These are phyloP conservation scores for Dasyprocta punctata DNA, from an alignment of 2,113 vertebrate species.

Conservation along the genomic window DNA sequence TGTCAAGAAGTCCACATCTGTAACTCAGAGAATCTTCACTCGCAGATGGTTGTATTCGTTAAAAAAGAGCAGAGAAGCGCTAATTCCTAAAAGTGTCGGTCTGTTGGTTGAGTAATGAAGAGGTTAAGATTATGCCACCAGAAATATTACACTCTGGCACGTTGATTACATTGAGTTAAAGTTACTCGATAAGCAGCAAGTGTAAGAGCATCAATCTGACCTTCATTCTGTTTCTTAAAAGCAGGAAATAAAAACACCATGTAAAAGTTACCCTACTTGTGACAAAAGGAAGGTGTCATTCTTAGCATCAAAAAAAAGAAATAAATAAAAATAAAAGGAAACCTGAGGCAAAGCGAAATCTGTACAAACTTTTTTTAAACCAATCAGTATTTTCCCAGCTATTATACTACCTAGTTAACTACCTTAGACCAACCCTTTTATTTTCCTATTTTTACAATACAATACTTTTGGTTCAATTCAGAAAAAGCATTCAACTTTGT, in stretches of 20 bases:
- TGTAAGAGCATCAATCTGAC: not conserved
- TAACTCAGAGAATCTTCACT: not conserved
- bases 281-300: not conserved
- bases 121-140: not conserved
- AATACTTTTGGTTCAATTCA: not conserved
- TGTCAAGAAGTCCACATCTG: not conserved
- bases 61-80: not conserved
- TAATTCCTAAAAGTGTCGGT: not conserved
- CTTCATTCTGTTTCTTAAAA: not conserved
- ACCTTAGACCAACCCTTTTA: not conserved
- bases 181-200: not conserved
- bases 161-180: not conserved
- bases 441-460: not conserved
- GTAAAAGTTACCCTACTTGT: not conserved
- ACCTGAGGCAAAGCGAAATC: not conserved
- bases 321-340: too few relatives aligned
- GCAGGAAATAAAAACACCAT: not conserved
- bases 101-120: not conserved
- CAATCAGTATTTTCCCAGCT: not conserved
- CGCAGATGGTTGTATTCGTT: not conserved
- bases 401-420: not conserved
- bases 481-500: not conserved
- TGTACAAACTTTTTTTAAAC: not conserved
- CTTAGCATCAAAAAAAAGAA: not conserved
- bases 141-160: not conserved